Conservation (phyloP, 2,888 invertebrate genomes). For the Ormyrus nitidulus region DNA sequence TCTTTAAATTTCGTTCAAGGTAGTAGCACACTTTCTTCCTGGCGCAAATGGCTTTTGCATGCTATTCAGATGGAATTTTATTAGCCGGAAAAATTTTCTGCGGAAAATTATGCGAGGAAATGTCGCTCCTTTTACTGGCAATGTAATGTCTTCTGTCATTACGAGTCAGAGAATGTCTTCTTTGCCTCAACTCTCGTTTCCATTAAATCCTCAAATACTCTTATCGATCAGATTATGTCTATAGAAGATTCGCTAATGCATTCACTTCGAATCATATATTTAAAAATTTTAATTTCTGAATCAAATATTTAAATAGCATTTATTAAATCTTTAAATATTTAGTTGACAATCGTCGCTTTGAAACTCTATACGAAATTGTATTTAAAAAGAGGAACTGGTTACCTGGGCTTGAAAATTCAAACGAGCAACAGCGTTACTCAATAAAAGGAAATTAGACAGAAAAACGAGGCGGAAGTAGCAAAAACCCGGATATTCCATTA, state of each 20-base stretch:
- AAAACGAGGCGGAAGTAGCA: constrained; percentile 22
- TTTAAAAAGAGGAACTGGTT: background rate
- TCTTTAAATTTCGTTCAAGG: constrained; percentile 12
- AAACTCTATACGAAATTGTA: background rate
- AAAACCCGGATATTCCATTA: constrained; percentile 47
- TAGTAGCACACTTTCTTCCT: background rate
- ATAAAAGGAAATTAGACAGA: constrained; percentile 27
- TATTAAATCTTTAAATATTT: no score
- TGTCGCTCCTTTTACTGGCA: constrained; percentile 11
- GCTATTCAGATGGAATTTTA: constrained; percentile 13
- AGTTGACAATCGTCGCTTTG: no score
- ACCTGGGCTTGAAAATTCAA: background rate
- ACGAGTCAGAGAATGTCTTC: background rate
- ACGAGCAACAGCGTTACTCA: background rate
- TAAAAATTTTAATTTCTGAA: no score
- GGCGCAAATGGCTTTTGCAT: background rate
- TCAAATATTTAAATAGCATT: no score
- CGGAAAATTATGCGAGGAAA: background rate
- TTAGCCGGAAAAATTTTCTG: constrained; percentile 31
- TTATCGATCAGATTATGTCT: constrained; percentile 35
- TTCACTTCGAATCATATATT: no score
- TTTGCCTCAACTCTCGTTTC: background rate
- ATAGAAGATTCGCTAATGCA: background rate
- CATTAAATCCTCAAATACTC: constrained; percentile 39
- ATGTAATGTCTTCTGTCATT: constrained; percentile 32